These are phyloP conservation scores for Dolichallabes microphthalmus DNA, from an alignment of 2,113 vertebrate species.

Conservation along the genomic window DNA sequence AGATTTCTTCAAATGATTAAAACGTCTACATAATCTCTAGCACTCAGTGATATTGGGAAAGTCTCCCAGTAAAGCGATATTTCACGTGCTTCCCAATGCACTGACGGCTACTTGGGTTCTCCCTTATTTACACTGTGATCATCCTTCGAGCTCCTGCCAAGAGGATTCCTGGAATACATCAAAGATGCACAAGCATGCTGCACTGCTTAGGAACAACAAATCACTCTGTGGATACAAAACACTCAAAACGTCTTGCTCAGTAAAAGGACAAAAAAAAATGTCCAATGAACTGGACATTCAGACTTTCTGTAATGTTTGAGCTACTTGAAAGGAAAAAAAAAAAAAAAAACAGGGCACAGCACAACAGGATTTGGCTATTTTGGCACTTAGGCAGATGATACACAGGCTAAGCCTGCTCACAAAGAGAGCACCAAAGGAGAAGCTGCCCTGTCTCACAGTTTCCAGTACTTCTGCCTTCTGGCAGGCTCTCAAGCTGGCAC, in stretches of 20 bases:
- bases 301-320: constrained; percentile 7
- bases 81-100: neutral
- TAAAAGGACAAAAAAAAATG: neutral
- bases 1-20: neutral
- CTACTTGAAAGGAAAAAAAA: neutral
- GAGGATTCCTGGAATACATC: constrained; percentile 2
- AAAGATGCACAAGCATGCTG: constrained; percentile 7
- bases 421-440: constrained; percentile 29
- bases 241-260: neutral
- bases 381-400: constrained; percentile 29
- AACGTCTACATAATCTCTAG: neutral
- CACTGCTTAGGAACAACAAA: neutral
- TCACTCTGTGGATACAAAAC: neutral
- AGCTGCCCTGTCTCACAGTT: constrained; percentile 35
- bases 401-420: constrained; percentile 23
- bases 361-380: constrained; percentile 25
- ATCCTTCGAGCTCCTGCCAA: constrained; percentile 10
- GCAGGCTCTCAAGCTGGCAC: constrained; percentile 42
- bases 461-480: constrained; percentile 28
- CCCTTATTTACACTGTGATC: neutral
- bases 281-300: neutral
- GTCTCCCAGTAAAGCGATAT: neutral
- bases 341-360: constrained; percentile 1
- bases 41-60: neutral
- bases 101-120: neutral